phyloP scores from a whole-genome alignment of 2,797 vertebrate genomes.

The Pantherophis vulpinus region DNA sequence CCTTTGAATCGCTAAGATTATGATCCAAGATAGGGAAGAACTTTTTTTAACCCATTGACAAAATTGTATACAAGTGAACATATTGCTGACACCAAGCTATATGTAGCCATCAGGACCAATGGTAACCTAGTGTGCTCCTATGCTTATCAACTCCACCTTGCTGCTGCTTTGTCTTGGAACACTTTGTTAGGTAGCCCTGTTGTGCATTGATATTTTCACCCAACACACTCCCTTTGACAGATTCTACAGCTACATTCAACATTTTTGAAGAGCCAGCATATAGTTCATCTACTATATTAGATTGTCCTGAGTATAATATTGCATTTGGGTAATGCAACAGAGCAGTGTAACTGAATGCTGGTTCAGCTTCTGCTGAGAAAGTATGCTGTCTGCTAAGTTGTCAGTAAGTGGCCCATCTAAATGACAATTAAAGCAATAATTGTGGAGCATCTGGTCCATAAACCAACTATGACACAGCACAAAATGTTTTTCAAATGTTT shows the following conservation, averaged over 20 bases:
- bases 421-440: background rate
- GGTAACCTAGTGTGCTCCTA: background rate
- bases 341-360: background rate
- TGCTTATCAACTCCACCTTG: background rate
- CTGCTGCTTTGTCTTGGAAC: background rate
- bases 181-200: background rate
- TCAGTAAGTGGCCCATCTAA: background rate
- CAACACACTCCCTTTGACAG: background rate
- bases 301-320: background rate
- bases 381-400: background rate
- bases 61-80: background rate
- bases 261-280: background rate
- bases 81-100: background rate
- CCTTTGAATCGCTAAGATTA: background rate
- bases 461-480: background rate
- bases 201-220: background rate
- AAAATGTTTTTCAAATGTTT: background rate
- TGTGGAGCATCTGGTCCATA: background rate
- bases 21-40: background rate
- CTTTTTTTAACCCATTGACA: background rate
- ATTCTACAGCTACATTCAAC: background rate
- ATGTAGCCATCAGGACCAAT: background rate
- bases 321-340: background rate
- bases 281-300: background rate
- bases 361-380: background rate